phyloP scores from a whole-genome alignment of 1,140 invertebrate genomes.

The Whitmania pigra region DNA sequence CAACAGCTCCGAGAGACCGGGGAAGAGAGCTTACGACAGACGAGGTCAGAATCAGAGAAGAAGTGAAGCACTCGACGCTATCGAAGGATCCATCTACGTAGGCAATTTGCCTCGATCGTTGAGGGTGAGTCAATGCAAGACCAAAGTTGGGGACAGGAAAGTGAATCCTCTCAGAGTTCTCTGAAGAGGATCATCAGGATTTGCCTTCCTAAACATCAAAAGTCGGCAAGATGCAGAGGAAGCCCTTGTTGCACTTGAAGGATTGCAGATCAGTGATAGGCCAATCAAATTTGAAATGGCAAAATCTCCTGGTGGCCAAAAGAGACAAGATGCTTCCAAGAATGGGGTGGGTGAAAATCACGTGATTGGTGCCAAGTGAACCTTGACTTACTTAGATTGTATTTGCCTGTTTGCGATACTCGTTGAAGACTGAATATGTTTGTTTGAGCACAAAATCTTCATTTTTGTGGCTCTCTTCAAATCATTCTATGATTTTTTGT shows the following conservation, averaged over 20 bases:
- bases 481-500: too few species aligned
- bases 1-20: neutral
- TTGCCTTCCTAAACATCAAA: constrained; percentile 33
- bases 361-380: too few species aligned
- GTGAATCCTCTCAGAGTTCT: constrained; percentile 35
- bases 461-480: too few species aligned
- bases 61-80: neutral
- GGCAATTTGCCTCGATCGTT: constrained; percentile 33
- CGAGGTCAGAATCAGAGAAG: constrained; percentile 12
- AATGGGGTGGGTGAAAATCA: too few species aligned
- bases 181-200: constrained; percentile 33
- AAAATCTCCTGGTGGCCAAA: constrained; percentile 11
- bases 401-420: too few species aligned
- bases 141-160: constrained; percentile 29
- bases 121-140: constrained; percentile 34
- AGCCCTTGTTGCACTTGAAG: too few species aligned
- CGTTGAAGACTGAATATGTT: too few species aligned
- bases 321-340: too few species aligned
- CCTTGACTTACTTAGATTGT: too few species aligned
- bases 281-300: constrained; percentile 31
- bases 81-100: constrained; percentile 29
- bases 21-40: neutral
- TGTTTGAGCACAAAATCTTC: too few species aligned
- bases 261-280: constrained; percentile 31
- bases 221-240: constrained; percentile 28